A percentile compares a stretch with the other conserved stretches of the same genome.
phyloP scores from a whole-genome alignment of 2,113 vertebrate genomes.

The Equus quagga region DNA sequence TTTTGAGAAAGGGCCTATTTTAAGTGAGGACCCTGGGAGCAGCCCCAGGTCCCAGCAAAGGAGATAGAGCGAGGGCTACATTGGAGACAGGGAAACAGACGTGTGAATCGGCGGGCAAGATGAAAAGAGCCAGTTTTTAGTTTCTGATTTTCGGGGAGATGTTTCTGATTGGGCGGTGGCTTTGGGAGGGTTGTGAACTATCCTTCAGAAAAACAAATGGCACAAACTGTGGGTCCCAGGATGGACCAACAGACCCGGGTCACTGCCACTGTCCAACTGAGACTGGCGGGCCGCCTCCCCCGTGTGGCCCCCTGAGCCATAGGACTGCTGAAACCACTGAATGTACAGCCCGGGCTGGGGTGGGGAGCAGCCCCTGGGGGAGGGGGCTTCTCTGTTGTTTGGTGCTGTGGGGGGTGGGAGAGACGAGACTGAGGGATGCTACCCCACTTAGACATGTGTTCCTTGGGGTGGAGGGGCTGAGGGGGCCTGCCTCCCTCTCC shows the following conservation, averaged over 20 bases:
- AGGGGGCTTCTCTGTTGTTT: conserved; percentile 77
- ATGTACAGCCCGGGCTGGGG: conserved; percentile 86
- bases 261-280: conserved; percentile 79
- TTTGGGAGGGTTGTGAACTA: conserved; percentile 72
- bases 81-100: conserved; percentile 68
- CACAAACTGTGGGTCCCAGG: conserved; percentile 85
- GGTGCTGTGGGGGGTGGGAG: conserved; percentile 71
- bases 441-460: conserved; percentile 72
- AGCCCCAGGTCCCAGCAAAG: conserved; percentile 79
- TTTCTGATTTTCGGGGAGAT: conserved; percentile 79
- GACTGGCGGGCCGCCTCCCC: conserved; percentile 76
- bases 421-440: conserved; percentile 57
- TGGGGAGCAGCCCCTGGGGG: conserved; percentile 75
- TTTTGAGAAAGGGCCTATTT: conserved; percentile 91
- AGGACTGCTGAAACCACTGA: conserved; percentile 89
- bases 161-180: conserved; percentile 79
- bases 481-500: conserved; percentile 69
- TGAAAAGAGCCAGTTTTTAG: conserved; percentile 83
- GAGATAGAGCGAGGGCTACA: conserved; percentile 76
- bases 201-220: conserved; percentile 79
- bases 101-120: conserved; percentile 66
- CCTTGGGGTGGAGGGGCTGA: conserved; percentile 75
- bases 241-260: conserved; percentile 70
- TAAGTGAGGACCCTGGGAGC: conserved; percentile 82
- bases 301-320: conserved; percentile 87